A percentile compares a stretch with the other conserved stretches of the same genome.
Conservation (phyloP, 1,140 invertebrate genomes). For the Nymphalis io region DNA sequence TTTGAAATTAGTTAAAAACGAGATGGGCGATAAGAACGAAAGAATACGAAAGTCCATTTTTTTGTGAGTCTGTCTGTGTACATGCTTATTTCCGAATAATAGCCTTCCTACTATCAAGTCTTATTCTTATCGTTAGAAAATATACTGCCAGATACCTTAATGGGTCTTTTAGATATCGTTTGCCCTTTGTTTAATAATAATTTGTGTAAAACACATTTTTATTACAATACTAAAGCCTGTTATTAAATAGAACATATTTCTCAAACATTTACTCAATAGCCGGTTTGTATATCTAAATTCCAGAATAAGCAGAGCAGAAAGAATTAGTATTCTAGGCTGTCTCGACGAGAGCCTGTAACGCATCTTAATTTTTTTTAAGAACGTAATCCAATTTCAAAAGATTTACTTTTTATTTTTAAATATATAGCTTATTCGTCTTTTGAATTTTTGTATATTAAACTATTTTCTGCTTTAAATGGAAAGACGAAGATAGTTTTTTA, state of each 20-base stretch:
- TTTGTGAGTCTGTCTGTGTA: too few species aligned
- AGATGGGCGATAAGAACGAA: too few species aligned
- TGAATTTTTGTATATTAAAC: background rate
- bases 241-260: conserved; percentile 16
- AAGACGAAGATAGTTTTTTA: too few species aligned
- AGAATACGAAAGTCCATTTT: too few species aligned
- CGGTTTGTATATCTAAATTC: conserved; percentile 12
- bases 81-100: too few species aligned
- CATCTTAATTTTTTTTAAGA: conserved; percentile 27
- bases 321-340: conserved; percentile 31
- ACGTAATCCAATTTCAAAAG: conserved; percentile 39
- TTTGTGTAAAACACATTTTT: too few species aligned
- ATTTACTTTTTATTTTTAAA: conserved; percentile 23
- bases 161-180: too few species aligned
- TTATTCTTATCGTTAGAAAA: too few species aligned
- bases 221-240: background rate
- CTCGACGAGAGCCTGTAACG: conserved; percentile 21
- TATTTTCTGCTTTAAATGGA: background rate
- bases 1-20: too few species aligned
- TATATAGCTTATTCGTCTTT: conserved; percentile 1
- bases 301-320: conserved; percentile 22
- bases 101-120: too few species aligned
- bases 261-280: conserved; percentile 12
- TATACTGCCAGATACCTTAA: too few species aligned
- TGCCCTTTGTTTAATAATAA: too few species aligned